Percentiles rank a stretch among this genome's conserved stretches.
Evolutionary conservation across 2,797 vertebrate species (phyloP).

Genomic region (Lithobates sylvaticus): DNA sequence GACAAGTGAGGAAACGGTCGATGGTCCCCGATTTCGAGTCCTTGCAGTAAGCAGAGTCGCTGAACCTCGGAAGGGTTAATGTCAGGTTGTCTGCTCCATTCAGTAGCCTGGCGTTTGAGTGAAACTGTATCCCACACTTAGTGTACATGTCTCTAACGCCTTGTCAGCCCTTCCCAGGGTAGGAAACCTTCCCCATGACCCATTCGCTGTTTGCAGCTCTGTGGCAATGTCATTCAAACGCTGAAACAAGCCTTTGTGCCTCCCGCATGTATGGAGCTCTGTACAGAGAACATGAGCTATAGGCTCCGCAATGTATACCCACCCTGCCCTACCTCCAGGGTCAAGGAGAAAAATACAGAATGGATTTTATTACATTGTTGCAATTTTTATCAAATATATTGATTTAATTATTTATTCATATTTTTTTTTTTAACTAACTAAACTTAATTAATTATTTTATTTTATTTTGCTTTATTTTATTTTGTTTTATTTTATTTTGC

Average conservation of each 20-base stretch:
- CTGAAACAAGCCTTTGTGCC: slow-evolving; percentile 40
- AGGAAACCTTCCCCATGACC: slow-evolving; percentile 53
- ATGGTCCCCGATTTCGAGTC: not conserved
- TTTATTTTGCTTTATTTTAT: no score
- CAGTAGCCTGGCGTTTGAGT: slow-evolving; percentile 59
- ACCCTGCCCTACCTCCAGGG: not conserved
- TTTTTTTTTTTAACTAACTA: no score
- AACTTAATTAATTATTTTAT: no score
- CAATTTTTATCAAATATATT: no score
- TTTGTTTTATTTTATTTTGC: no score
- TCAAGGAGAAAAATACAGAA: not conserved
- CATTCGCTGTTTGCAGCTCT: slow-evolving; percentile 39
- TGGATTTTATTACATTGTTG: not conserved
- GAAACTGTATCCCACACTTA: slow-evolving; percentile 57
- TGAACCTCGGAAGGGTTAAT: slow-evolving; percentile 34
- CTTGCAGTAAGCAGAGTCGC: not conserved
- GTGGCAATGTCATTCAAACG: slow-evolving; percentile 55
- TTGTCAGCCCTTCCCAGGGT: slow-evolving; percentile 57
- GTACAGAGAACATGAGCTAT: not conserved
- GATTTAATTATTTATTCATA: no score
- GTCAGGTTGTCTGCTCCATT: slow-evolving; percentile 47
- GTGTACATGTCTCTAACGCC: slow-evolving; percentile 58
- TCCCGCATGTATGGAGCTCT: not conserved
- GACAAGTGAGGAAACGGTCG: not conserved
- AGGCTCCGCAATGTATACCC: not conserved